Base-by-base conservation (phyloP, 2,888 invertebrate species). In the Neoascia interrupta region DNA sequence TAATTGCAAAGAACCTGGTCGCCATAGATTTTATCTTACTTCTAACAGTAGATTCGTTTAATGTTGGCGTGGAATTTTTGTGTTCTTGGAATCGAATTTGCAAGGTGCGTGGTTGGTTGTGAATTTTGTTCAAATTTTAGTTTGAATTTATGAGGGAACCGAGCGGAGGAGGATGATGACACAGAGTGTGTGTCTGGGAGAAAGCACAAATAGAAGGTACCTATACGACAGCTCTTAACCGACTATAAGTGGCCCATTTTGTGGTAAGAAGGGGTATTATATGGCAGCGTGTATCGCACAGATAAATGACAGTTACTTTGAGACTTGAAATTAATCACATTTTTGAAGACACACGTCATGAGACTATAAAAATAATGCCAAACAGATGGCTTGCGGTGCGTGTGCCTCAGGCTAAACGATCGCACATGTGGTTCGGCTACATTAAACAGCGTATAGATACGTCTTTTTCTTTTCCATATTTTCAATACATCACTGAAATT, bases 1-100 rank as follows among this genome's bases (percentile, higher is more conserved):
- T 73, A 73, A 66, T 66, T 66, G 64, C 73, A 43, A 23, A 11
- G 28, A 47, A 28, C 6, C 10, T n/a, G 16, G 51, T 36, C 26
- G 34, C 19, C 51, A 16, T 31, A 39, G 1, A 58, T 10, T 19
- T n/a, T 37, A 5, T 34, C 31, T 31, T 3, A 41, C 11, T 16
- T 66, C 18, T 47, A 47, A 31, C 58, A 26, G 41, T 36, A 58
- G 23, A 49, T 39, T 37, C 37, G 13, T 10, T 23, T 31, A 31
- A n/a, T n/a, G n/a, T n/a, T n/a, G n/a, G n/a, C n/a, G 8, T 2
- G 61, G 36, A 61, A 37, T 61, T 49, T 31, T 31, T 26, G 4
- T 23, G 19, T 73, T 66, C 51, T 66, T 23, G 10, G 53, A 66
- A 66, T 21, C 39, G 45, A 64, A 36, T 63, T 34, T 31, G 47